Conservation (phyloP, 2,797 vertebrate species). For the Denticeps clupeoides region DNA sequence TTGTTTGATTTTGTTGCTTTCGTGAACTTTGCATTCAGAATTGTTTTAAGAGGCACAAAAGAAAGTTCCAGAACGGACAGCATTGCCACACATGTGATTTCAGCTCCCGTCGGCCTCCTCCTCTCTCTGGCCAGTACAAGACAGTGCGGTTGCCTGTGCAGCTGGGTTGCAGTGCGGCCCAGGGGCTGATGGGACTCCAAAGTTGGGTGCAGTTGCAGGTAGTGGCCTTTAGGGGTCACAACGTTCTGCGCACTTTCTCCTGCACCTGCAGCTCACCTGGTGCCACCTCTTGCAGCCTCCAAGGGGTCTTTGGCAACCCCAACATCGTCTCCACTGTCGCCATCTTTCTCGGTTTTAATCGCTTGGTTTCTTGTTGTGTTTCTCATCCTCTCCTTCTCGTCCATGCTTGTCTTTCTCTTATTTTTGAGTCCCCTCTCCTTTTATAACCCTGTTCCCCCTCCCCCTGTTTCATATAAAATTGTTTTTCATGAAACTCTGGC, state of each 20-base stretch:
- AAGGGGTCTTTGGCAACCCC: not conserved
- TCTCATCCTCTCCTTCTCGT: not conserved
- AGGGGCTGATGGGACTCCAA: constrained; percentile 3
- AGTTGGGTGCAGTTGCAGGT: not conserved
- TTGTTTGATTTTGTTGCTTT: too few species aligned
- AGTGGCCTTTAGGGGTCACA: too few species aligned
- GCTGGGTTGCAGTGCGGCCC: not conserved
- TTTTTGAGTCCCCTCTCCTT: constrained; percentile 2
- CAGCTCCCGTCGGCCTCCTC: not conserved
- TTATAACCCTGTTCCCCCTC: not conserved
- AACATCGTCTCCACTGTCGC: not conserved
- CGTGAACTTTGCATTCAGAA: too few species aligned
- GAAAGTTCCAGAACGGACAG: too few species aligned
- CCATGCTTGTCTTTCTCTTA: not conserved
- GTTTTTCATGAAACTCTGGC: constrained; percentile 64
- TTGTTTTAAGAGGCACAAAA: too few species aligned
- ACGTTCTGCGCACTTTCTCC: not conserved
- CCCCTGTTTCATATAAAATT: constrained; percentile 43
- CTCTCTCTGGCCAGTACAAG: not conserved
- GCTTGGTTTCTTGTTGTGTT: not conserved
- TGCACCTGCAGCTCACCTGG: not conserved
- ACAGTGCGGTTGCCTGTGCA: not conserved
- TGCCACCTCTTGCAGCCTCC: not conserved
- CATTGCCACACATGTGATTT: constrained; percentile 1
- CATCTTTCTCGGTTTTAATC: not conserved